Evolutionary conservation across 2,888 invertebrate species (phyloP), one percentile per base, ranked within the genome.

Genomic region (Belgica antarctica): DNA sequence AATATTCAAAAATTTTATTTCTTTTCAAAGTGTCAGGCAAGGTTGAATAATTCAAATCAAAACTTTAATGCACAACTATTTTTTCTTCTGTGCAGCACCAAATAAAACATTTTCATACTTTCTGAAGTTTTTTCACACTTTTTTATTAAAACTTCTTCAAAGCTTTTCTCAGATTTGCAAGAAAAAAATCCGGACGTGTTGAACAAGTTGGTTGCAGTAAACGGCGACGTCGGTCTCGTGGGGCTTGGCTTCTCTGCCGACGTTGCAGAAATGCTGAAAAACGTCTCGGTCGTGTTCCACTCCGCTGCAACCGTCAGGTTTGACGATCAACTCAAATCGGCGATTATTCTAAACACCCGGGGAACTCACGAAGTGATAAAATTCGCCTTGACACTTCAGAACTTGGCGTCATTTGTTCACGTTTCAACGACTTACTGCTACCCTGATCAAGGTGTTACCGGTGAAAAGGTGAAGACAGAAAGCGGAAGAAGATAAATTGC

Each of bases 361-460:
- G 87, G 89, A 0, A 86, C 89, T 0, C 81, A 84, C 46, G 87
- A 89, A 75, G 75, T 87, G 1, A 81, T 86, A 1, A 82, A 85
- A 27, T 77, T 90, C 3, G 87, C 86, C 0, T 78, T 83, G 59
- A 80, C 82, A 34, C 81, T 87, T 73, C 77, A 80, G 3, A 79
- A 85, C 62, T 78, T 90, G 19, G 84, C 85, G 79, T 77, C 81
- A 10, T 77, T 92, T 8, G 81, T 93, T 1, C 94, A 96, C 78
- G 87, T 94, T 0, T 94, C 94, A 0, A 94, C 95, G 0, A 90
- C 93, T 0, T 96, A 92, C 77, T 87, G 91, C 4, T 92, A 96
- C 78, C 89, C 90, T 3, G 89, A 93, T 74, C 83, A 85, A 36
- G 81, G 85, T 10, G 82, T 84, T 0, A 86, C 94, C 0, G 88